phyloP scores from a whole-genome alignment of 1,140 invertebrate species.

The Alviniconcha marisindica region DNA sequence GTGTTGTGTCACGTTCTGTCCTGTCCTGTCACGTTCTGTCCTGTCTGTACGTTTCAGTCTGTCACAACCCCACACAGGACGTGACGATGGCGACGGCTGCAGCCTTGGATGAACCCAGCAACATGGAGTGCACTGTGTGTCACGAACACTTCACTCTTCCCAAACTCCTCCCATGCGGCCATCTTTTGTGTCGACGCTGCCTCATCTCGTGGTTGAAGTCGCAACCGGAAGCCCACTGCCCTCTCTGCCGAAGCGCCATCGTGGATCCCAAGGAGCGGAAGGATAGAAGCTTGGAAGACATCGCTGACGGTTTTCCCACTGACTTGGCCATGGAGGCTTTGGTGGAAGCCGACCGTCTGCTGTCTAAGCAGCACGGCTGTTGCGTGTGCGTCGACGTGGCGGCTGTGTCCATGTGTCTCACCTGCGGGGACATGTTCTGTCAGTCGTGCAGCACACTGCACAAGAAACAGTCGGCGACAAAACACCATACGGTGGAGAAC shows the following conservation, averaged over 20 bases:
- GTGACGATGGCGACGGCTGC: background rate
- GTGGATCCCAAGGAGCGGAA: background rate
- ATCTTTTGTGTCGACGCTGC: constrained; percentile 18
- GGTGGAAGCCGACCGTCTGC: background rate
- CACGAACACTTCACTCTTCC: background rate
- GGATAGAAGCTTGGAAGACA: background rate
- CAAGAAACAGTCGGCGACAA: background rate
- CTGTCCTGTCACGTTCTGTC: too few species aligned
- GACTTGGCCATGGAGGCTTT: background rate
- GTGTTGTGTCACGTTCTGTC: too few species aligned
- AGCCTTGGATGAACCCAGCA: background rate
- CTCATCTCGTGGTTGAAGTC: constrained; percentile 4
- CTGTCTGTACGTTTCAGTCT: too few species aligned
- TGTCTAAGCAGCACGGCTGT: constrained; percentile 1
- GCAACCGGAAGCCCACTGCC: background rate
- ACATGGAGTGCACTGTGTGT: constrained; percentile 10
- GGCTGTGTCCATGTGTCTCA: background rate
- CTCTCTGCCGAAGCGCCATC: background rate
- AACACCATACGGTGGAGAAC: background rate
- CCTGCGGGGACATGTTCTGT: constrained; percentile 19
- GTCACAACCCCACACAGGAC: too few species aligned
- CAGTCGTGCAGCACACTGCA: background rate
- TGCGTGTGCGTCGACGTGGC: constrained; percentile 22
- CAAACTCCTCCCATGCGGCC: constrained; percentile 23
- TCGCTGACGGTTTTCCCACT: background rate